Evolutionary conservation across 2,797 vertebrate genomes (phyloP).

Genomic region (Malurus leucopterus): DNA sequence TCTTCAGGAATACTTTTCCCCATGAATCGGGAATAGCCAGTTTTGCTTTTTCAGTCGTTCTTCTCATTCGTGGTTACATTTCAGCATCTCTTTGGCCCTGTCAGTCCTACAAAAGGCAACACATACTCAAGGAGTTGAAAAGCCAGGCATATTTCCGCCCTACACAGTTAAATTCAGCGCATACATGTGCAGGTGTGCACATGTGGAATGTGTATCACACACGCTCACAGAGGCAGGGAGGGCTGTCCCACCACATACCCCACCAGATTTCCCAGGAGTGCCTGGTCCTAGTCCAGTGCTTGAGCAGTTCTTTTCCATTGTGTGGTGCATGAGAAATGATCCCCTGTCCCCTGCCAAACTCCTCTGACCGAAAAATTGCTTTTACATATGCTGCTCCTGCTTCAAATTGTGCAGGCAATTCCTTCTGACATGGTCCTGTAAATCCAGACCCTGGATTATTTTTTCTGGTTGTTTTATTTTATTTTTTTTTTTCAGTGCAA

Average conservation of each 20-base stretch:
- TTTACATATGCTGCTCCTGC: background rate
- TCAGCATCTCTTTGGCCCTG: background rate
- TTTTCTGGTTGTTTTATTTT: rapidly evolving
- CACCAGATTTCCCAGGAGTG: background rate
- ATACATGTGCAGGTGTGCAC: background rate
- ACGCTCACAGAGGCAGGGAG: background rate
- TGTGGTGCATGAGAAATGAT: background rate
- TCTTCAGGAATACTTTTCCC: background rate
- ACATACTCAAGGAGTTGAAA: background rate
- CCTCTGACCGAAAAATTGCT: conserved; percentile 9
- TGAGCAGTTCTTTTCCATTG: conserved; percentile 2
- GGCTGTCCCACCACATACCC: background rate
- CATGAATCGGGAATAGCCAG: background rate
- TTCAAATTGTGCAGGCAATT: background rate
- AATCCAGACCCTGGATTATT: background rate
- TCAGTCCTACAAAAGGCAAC: background rate
- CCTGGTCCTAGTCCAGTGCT: background rate
- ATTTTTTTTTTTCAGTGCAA: background rate
- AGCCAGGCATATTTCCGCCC: background rate
- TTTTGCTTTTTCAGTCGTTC: background rate
- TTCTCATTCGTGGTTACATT: background rate
- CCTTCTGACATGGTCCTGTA: background rate
- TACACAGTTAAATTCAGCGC: background rate
- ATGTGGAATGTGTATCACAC: background rate
- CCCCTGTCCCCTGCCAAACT: background rate